These are phyloP conservation scores for Felis chaus DNA, from an alignment of 2,113 vertebrate genomes.

Conservation along the genomic window DNA sequence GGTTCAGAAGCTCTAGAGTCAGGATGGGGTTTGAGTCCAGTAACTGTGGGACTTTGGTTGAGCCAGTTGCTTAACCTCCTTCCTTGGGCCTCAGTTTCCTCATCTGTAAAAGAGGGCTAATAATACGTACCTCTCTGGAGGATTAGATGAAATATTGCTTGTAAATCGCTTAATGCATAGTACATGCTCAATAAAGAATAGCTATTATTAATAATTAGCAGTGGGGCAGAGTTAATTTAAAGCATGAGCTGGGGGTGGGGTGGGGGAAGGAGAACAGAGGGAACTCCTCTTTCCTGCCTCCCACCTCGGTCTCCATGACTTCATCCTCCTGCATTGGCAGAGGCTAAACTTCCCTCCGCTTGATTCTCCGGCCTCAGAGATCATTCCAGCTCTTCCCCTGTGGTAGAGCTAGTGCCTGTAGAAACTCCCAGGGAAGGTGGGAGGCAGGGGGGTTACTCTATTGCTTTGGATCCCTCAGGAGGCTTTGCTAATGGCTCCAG, in stretches of 20 bases:
- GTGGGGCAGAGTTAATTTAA: slow-evolving; percentile 68
- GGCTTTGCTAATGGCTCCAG: neutral
- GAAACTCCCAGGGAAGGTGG: neutral
- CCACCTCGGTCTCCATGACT: neutral
- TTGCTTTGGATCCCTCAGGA: neutral
- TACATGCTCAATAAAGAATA: slow-evolving; percentile 74
- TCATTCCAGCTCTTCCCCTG: neutral
- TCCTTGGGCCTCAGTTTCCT: slow-evolving; percentile 73
- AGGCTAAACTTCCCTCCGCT: neutral
- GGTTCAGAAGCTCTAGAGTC: neutral
- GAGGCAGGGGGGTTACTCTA: neutral
- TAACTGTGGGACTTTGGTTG: slow-evolving; percentile 3
- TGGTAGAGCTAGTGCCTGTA: neutral
- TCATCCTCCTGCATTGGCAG: neutral
- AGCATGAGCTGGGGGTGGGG: slow-evolving; percentile 29
- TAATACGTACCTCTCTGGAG: slow-evolving; percentile 67
- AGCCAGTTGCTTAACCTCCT: slow-evolving; percentile 50
- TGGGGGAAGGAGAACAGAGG: neutral
- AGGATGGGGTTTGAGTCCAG: neutral
- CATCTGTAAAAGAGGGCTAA: slow-evolving; percentile 67
- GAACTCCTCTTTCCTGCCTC: neutral
- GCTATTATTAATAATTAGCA: slow-evolving; percentile 79
- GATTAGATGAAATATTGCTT: slow-evolving; percentile 72
- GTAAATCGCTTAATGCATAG: slow-evolving; percentile 76
- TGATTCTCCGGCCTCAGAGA: neutral